These are phyloP conservation scores for Matsumyia berberina DNA, from an alignment of 2,888 invertebrate genomes.

Conservation along the genomic window DNA sequence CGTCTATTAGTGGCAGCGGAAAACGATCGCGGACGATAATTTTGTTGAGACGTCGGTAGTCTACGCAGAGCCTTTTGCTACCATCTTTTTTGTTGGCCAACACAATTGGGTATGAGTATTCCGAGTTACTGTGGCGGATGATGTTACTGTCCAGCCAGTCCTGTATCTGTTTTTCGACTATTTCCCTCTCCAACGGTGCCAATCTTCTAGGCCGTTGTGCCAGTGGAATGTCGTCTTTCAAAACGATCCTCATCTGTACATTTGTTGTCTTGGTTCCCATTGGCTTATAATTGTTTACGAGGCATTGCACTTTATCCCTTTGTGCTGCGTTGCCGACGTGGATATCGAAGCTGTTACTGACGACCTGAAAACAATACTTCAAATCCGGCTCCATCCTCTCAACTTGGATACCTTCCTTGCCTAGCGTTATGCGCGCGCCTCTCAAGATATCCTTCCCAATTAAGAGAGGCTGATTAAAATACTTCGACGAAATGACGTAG, in stretches of 20 bases:
- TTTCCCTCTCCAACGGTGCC: background rate
- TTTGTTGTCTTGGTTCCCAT: background rate
- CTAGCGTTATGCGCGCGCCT: background rate
- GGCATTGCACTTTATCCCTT: background rate
- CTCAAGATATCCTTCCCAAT: background rate
- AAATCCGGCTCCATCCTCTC: background rate
- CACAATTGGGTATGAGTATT: conserved; percentile 77
- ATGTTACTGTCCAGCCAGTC: conserved; percentile 15
- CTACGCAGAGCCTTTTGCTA: conserved; percentile 75
- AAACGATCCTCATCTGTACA: background rate
- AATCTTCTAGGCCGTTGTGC: background rate
- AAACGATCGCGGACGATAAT: conserved; percentile 73
- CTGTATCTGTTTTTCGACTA: background rate
- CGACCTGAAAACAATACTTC: background rate
- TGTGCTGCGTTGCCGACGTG: background rate
- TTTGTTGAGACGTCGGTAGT: conserved; percentile 66
- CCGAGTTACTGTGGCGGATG: conserved; percentile 61
- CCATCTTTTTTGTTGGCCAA: conserved; percentile 77
- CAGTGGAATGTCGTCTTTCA: background rate
- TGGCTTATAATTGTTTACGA: background rate
- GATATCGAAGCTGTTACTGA: background rate
- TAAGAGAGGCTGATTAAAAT: background rate
- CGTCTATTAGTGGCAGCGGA: conserved; percentile 78
- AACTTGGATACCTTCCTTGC: background rate
- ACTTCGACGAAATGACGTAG: background rate